These are phyloP conservation scores for Pheosia tremula DNA, from an alignment of 2,888 invertebrate species.

Conservation along the genomic window DNA sequence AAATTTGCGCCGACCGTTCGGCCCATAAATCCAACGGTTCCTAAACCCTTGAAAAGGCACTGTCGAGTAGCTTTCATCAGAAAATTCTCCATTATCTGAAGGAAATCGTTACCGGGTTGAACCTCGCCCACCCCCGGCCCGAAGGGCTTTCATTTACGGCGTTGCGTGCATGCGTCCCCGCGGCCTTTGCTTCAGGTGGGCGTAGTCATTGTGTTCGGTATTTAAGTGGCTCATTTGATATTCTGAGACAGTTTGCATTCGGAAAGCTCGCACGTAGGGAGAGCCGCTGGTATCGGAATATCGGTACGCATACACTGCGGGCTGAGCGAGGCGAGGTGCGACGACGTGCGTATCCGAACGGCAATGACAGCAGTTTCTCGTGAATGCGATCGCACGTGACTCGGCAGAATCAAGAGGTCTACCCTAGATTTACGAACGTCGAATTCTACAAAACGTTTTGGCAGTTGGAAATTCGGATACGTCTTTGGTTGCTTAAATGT, in stretches of 20 bases:
- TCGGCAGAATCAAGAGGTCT: slow-evolving; percentile 34
- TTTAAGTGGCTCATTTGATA: slow-evolving; percentile 84
- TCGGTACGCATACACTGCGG: slow-evolving; percentile 42
- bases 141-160: slow-evolving; percentile 76
- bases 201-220: slow-evolving; percentile 80
- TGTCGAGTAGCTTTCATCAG: slow-evolving; percentile 79
- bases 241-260: slow-evolving; percentile 82
- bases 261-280: slow-evolving; percentile 74
- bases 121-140: slow-evolving; percentile 75
- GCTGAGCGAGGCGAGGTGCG: slow-evolving; percentile 22
- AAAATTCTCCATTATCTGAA: slow-evolving; percentile 82
- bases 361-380: slow-evolving; percentile 48
- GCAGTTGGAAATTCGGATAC: neutral
- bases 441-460: neutral
- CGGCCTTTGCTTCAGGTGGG: slow-evolving; percentile 81
- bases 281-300: slow-evolving; percentile 61
- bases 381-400: slow-evolving; percentile 54
- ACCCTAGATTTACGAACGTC: neutral
- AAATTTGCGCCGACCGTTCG: slow-evolving; percentile 70
- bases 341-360: slow-evolving; percentile 34
- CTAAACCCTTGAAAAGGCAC: slow-evolving; percentile 78
- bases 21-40: slow-evolving; percentile 72
- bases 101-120: slow-evolving; percentile 82
- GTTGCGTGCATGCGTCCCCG: slow-evolving; percentile 81
- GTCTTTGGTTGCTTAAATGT: neutral